A percentile compares a stretch with the other conserved stretches of the same genome.
phyloP scores from a whole-genome alignment of 2,888 invertebrate genomes.

The Plebejus anna region DNA sequence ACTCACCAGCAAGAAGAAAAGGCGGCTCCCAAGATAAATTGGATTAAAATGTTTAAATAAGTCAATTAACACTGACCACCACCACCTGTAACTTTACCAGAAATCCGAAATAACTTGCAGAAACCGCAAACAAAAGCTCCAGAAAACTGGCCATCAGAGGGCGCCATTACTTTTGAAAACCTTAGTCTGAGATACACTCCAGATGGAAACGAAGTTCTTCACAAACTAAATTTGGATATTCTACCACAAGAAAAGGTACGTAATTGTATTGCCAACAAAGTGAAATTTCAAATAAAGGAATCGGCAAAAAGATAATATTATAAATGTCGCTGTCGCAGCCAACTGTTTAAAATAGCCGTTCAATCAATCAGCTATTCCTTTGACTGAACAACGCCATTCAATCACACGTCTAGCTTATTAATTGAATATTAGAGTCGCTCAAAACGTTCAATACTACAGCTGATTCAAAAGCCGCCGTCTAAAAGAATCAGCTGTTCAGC shows the following conservation, averaged over 20 bases:
- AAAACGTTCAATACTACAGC: too few relatives aligned
- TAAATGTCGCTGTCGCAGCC: too few relatives aligned
- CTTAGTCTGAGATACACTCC: constrained; percentile 75
- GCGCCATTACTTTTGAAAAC: constrained; percentile 71
- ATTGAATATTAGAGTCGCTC: too few relatives aligned
- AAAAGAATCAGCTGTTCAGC: too few relatives aligned
- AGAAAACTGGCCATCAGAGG: constrained; percentile 74
- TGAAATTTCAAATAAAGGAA: background rate
- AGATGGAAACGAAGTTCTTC: constrained; percentile 76
- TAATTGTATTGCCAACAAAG: background rate
- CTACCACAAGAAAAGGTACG: constrained; percentile 71
- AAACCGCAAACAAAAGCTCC: constrained; percentile 58
- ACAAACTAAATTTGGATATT: constrained; percentile 69
- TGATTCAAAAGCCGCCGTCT: too few relatives aligned
- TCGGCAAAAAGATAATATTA: too few relatives aligned
- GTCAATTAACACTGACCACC: background rate
- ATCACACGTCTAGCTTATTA: too few relatives aligned
- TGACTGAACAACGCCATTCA: too few relatives aligned
- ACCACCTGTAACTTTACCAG: background rate
- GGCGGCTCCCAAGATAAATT: background rate
- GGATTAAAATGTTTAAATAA: background rate
- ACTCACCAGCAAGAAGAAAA: background rate
- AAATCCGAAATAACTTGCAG: constrained; percentile 40
- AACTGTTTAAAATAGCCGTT: too few relatives aligned
- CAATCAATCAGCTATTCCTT: too few relatives aligned